Base-by-base conservation (phyloP, 2,888 invertebrate genomes). In the Melinaea marsaeus region DNA sequence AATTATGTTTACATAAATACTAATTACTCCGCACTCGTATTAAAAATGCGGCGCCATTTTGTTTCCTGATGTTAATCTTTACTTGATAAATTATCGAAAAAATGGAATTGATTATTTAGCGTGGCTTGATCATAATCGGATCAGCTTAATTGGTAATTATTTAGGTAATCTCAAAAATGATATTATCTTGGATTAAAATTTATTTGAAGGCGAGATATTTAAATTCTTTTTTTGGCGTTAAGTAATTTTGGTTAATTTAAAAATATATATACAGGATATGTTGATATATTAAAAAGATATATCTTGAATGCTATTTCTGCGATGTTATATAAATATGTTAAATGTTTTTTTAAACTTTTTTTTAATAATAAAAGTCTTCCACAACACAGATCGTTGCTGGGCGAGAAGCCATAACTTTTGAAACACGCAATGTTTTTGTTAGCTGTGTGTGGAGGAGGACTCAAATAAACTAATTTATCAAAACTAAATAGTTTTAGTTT, bases 21-120 rank as follows among this genome's bases (percentile, higher is more conserved):
- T 77, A 70, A 80, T 78, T 74, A 78, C 70, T 77, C 79, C 69
- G 80, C 77, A 77, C 83, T 81, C 82, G 83, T 83, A 80, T 85
- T 77, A 75, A 78, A 78, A 78, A 81, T 78, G 71, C 70, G 65
- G 77, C 79, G 81, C 85, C 85, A 84, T 85, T 74, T 82, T 78
- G 70, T 73, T 66, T 66, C 72, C 72, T 77, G 88, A 89, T 88
- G 73, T 66, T 78, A 79, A 88, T 88, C 87, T 60, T 37, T 0
- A 3, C 64, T 79, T 88, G 89, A 89, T 88, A 85, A 84, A 89
- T 89, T 84, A 84, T 82, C 75, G 74, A 79, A 83, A 84, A 87
- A 85, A 88, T 85, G 75, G 78, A 83, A 87, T 85, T 88, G 85
- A 88, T 89, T 87, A 84, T 80, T 79, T 75, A 72, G 72, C 77